Percentiles rank a stretch among this genome's conserved stretches.
phyloP scores from a whole-genome alignment of 2,113 vertebrate species.

The zebrafish (Danio rerio) region GRCz12tu NC_133177.1:3423501-3424000 shows the following conservation, averaged over 20 bases:
- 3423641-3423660: constrained; percentile 85
- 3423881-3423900: too few relatives aligned
- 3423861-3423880: too few relatives aligned
- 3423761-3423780: constrained; percentile 95
- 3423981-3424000: too few relatives aligned
- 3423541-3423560: too few relatives aligned
- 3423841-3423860: constrained; percentile 88
- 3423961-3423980: too few relatives aligned
- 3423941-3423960: too few relatives aligned
- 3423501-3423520: too few relatives aligned
- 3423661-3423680: constrained; percentile 97
- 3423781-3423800: constrained; percentile 98
- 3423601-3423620: constrained; percentile 94
- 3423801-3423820: constrained; percentile 98
- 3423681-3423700: constrained; percentile 97
- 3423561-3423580: neutral
- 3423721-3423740: constrained; percentile 95
- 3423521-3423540: too few relatives aligned
- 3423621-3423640: constrained; percentile 91
- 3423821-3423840: constrained; percentile 89
- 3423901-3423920: too few relatives aligned
- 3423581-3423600: constrained; percentile 85
- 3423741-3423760: constrained; percentile 95
- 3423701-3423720: constrained; percentile 94
- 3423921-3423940: too few relatives aligned